These are phyloP conservation scores for Cyrtodaria siliqua DNA, from an alignment of 2,888 invertebrate species.

Conservation along the genomic window DNA sequence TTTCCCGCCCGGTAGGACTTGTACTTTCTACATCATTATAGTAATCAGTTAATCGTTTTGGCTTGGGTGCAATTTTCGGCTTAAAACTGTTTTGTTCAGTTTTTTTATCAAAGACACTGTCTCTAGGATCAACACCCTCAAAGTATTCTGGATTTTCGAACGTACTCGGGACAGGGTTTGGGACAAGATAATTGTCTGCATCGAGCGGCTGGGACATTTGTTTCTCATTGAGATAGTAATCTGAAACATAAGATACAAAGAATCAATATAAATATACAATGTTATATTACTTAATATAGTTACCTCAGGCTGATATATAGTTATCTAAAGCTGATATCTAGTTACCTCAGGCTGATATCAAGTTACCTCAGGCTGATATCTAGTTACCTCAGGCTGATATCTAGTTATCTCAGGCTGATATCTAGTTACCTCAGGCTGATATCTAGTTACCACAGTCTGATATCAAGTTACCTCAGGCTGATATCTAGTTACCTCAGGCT, in stretches of 20 bases:
- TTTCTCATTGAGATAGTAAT: slow-evolving; percentile 62
- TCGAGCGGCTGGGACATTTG: slow-evolving; percentile 33
- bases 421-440: no score
- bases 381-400: no score
- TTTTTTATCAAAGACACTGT: neutral
- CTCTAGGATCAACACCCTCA: slow-evolving; percentile 41
- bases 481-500: no score
- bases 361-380: no score
- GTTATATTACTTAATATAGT: no score
- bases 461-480: no score
- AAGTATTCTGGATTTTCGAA: slow-evolving; percentile 75
- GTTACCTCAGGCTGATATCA: no score
- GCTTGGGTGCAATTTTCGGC: slow-evolving; percentile 61
- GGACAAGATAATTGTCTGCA: slow-evolving; percentile 42
- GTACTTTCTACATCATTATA: slow-evolving; percentile 60
- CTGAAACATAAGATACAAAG: slow-evolving; percentile 29
- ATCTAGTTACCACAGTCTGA: no score
- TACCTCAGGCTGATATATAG: no score
- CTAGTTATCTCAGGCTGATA: no score
- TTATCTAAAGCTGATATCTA: no score
- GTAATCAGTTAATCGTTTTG: slow-evolving; percentile 61
- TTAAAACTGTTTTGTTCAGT: slow-evolving; percentile 40
- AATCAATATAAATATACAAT: no score
- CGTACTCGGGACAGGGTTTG: slow-evolving; percentile 32
- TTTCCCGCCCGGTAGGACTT: slow-evolving; percentile 36